phyloP scores from a whole-genome alignment of 2,113 vertebrate species.

The Cepphus grylle region DNA sequence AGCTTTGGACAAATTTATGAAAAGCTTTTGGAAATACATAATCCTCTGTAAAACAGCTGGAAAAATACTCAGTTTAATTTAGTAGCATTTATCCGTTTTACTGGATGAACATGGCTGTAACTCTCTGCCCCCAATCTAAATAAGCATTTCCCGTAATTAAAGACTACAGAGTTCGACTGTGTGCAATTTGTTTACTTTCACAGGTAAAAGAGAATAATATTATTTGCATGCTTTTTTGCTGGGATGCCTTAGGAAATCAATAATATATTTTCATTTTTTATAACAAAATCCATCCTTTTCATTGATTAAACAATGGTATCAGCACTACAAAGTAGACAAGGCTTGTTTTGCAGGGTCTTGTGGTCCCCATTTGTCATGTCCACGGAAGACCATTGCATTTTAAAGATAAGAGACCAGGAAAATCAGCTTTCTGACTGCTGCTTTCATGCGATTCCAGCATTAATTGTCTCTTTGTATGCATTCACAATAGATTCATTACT shows the following conservation, averaged over 20 bases:
- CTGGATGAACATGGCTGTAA: neutral
- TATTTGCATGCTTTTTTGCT: neutral
- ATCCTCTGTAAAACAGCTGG: neutral
- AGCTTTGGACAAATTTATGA: neutral
- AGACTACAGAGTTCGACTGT: neutral
- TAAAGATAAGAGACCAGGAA: slow-evolving; percentile 38
- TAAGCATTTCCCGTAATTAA: neutral
- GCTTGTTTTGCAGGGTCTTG: neutral
- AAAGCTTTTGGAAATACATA: neutral
- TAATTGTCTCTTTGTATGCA: slow-evolving; percentile 2
- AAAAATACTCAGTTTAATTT: neutral
- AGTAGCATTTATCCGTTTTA: neutral
- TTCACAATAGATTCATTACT: neutral
- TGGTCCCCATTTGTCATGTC: neutral
- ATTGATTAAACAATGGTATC: neutral
- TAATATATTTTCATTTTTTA: neutral
- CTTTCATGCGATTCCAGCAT: neutral
- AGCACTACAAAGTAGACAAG: neutral
- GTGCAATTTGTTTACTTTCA: neutral
- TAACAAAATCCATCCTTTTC: neutral
- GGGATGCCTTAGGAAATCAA: neutral
- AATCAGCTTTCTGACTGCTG: neutral
- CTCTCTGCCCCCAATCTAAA: neutral
- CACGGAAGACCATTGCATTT: neutral
- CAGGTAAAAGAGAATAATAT: neutral